Evolutionary conservation across 2,113 vertebrate genomes (phyloP).

Genomic region (Butastur rufipennis): DNA sequence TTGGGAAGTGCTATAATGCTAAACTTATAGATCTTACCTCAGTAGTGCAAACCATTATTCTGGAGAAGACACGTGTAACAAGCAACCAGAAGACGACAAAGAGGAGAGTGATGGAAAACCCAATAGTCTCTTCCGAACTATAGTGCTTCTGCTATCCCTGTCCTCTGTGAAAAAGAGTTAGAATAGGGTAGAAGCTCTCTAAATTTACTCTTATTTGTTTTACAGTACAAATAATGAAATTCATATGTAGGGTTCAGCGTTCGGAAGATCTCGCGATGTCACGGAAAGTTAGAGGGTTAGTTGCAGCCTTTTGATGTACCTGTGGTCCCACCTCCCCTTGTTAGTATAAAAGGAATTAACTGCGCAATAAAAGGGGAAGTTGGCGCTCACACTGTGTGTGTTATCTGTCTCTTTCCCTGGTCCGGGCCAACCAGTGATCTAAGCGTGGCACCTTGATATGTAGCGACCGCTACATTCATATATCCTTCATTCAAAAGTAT

Average conservation of each 20-base stretch:
- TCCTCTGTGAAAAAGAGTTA: not conserved
- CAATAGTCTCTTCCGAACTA: not conserved
- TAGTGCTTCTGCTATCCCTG: not conserved
- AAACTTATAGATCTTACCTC: not conserved
- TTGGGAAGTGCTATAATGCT: not conserved
- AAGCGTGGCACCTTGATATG: too few species aligned
- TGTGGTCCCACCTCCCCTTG: too few species aligned
- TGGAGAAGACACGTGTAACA: not conserved
- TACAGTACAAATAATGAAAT: not conserved
- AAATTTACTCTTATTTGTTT: not conserved
- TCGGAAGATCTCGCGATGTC: too few species aligned
- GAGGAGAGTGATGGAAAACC: not conserved
- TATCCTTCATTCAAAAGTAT: not conserved
- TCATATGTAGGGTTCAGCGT: not conserved
- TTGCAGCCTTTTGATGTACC: too few species aligned
- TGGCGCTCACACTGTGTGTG: too few species aligned
- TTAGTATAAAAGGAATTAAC: too few species aligned
- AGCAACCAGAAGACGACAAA: not conserved
- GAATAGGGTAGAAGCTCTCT: not conserved
- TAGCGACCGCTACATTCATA: not conserved
- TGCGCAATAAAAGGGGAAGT: too few species aligned
- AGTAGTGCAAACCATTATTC: not conserved
- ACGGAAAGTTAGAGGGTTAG: too few species aligned
- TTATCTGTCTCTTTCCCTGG: too few species aligned
- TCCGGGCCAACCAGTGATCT: too few species aligned